Base-by-base conservation (phyloP, 2,888 invertebrate species). In the Erebia epiphron region DNA sequence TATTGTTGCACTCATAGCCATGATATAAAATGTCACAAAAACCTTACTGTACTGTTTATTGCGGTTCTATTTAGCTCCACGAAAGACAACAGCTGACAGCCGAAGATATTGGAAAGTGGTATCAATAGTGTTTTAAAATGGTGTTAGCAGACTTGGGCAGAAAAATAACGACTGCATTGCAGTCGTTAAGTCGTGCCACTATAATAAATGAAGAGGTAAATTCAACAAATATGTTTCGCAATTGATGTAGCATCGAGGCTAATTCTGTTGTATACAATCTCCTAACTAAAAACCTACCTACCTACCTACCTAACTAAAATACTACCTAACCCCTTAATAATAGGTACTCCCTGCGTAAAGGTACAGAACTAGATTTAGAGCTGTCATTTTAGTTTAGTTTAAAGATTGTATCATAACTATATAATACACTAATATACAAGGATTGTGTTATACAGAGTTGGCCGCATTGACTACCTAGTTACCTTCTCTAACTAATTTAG, bases 141-240 rank as follows among this genome's bases (percentile, higher is more conserved):
- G 99, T 99, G 90, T 97, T 99, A 95, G 99, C 99, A 83, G 99
- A 99, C 95, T 96, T 99, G 90, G 99, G 99, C 87, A 97, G 99
- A 87, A 99, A 99, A 95, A 99, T 99, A 88, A 99, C 99, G 84
- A 97, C 98, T 91, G 99, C 99, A 76, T 94, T 99, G 91, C 97
- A 99, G 89, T 99, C 99, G 68, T 94, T 99, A 78, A 99, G 99
- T 94, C 98, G 98, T 94, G 99, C 99, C 74, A 99, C 99, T 63
- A 97, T 99, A 77, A 99, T 99, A 82, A 99, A 99, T 94, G 98
- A 99, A 94, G 99, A 99, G 95, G 98, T 98, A 94, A 90, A 79
- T 73, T 87, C 79, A 21, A 7, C 2, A 21, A 43, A n/a, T 16
- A 3, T 13, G 35, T 35, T 35, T 35, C 35, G 5, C 35, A 35